Evolutionary conservation across 2,888 invertebrate species (phyloP).

Genomic region (Luffia ferchaultella): DNA sequence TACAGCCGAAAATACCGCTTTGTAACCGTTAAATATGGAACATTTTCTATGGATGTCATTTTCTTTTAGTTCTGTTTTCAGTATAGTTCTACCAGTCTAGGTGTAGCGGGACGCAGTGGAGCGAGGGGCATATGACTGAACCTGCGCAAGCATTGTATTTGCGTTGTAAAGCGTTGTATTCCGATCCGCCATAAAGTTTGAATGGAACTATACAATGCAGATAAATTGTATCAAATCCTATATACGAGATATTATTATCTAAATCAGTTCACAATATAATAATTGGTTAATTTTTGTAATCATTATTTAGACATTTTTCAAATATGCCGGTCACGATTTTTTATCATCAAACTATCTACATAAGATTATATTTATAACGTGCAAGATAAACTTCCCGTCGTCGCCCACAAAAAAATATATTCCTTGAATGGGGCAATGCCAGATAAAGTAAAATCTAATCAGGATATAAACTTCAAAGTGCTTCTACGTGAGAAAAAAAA

Average conservation of each 20-base stretch:
- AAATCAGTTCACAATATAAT: background rate
- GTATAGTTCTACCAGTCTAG: background rate
- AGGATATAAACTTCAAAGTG: background rate
- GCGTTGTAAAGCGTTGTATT: too few species aligned
- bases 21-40: too few species aligned
- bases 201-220: too few species aligned
- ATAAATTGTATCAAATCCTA: constrained; percentile 1
- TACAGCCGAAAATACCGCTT: too few species aligned
- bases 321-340: too few species aligned
- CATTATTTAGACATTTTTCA: too few species aligned
- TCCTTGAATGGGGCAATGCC: constrained; percentile 1
- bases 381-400: background rate
- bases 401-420: background rate
- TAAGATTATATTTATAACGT: background rate
- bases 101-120: too few species aligned
- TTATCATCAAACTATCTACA: too few species aligned
- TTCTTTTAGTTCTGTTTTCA: background rate
- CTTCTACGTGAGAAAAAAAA: background rate
- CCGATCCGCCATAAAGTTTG: too few species aligned
- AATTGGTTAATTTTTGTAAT: background rate
- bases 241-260: background rate
- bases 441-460: constrained; percentile 5
- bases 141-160: too few species aligned
- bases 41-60: too few species aligned
- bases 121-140: too few species aligned